These are phyloP conservation scores for Aplodontia rufa DNA, from an alignment of 2,113 vertebrate genomes.

Conservation along the genomic window DNA sequence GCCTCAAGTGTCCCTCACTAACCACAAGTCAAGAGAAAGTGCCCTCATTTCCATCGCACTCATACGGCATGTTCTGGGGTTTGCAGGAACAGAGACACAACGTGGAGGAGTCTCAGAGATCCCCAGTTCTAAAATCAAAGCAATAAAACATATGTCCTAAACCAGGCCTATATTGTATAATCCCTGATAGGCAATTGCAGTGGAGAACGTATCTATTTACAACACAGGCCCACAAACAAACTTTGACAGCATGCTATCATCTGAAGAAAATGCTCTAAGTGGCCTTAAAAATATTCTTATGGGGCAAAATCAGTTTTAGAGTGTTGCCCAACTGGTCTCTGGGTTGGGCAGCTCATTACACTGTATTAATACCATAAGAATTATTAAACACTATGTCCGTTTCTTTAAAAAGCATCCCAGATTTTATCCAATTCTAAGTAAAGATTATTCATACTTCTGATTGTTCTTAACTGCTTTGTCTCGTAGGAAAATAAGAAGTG, in stretches of 20 bases:
- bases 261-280: slow-evolving; percentile 81
- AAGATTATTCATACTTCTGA: slow-evolving; percentile 60
- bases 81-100: background rate
- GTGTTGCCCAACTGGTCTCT: slow-evolving; percentile 15
- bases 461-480: slow-evolving; percentile 49
- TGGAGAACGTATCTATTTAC: slow-evolving; percentile 12
- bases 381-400: slow-evolving; percentile 38
- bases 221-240: background rate
- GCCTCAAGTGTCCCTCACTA: background rate
- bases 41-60: slow-evolving; percentile 41
- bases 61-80: background rate
- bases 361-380: background rate
- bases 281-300: slow-evolving; percentile 70
- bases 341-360: slow-evolving; percentile 14
- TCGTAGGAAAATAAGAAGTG: slow-evolving; percentile 68
- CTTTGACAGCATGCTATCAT: slow-evolving; percentile 75
- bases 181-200: background rate
- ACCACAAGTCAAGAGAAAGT: slow-evolving; percentile 54
- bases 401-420: slow-evolving; percentile 68
- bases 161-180: background rate
- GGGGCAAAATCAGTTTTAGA: slow-evolving; percentile 66
- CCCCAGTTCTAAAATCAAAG: slow-evolving; percentile 22
- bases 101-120: background rate
- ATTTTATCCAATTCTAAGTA: slow-evolving; percentile 69
- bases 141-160: slow-evolving; percentile 12